A percentile compares a stretch with the other conserved stretches of the same genome.
These are phyloP conservation scores for Campaea margaritaria DNA, from an alignment of 2,888 invertebrate genomes.

Conservation along the genomic window DNA sequence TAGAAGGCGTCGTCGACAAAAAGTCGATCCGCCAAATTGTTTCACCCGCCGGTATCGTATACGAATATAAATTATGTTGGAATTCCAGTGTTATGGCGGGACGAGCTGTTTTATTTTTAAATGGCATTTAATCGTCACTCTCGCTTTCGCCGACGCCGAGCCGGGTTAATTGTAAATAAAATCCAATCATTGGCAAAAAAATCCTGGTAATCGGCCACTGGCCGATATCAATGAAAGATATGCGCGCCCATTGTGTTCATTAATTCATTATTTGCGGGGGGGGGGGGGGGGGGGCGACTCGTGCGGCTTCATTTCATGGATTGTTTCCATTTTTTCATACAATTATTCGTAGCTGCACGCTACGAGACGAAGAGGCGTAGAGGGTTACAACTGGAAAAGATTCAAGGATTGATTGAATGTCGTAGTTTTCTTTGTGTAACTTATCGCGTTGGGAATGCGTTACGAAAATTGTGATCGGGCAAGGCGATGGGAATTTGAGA, in stretches of 20 bases:
- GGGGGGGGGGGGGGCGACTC: not conserved
- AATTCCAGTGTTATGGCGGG: slow-evolving; percentile 68
- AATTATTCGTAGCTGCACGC: not conserved
- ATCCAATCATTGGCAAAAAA: slow-evolving; percentile 85
- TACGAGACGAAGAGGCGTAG: no score
- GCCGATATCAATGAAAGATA: slow-evolving; percentile 78
- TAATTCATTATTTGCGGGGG: slow-evolving; percentile 47
- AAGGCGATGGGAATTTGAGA: no score
- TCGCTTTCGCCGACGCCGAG: slow-evolving; percentile 75
- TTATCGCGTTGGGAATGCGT: no score
- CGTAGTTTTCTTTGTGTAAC: no score
- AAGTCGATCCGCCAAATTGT: not conserved
- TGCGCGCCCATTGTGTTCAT: slow-evolving; percentile 57
- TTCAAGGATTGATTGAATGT: no score
- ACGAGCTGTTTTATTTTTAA: slow-evolving; percentile 82
- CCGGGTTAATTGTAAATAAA: slow-evolving; percentile 84
- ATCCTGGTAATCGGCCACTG: slow-evolving; percentile 75
- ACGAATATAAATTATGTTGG: slow-evolving; percentile 60
- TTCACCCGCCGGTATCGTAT: not conserved
- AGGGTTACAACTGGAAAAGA: no score
- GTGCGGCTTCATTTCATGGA: slow-evolving; percentile 50
- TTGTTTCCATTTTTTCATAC: not conserved
- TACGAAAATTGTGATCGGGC: no score
- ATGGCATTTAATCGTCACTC: slow-evolving; percentile 83
- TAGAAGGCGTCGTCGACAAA: no score